Base-by-base conservation (phyloP, 2,888 invertebrate species). In the Netelia inedita region DNA sequence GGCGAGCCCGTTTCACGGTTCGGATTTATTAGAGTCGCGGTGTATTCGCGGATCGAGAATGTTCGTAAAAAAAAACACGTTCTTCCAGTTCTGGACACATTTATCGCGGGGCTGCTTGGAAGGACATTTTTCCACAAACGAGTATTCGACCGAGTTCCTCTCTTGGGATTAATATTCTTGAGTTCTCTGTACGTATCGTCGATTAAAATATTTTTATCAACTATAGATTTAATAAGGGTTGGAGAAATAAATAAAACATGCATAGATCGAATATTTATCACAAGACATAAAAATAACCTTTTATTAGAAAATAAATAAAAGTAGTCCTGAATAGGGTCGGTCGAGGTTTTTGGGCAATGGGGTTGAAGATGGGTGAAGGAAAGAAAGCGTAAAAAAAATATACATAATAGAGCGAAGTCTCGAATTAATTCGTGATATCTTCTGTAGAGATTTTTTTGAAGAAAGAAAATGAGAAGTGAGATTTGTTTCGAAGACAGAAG, bases 301-400 rank as follows among this genome's bases (percentile, higher is more conserved):
- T 93, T 93, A 93, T 93, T 92, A 91, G 88, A 93, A 91, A 92
- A 93, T 93, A 92, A 93, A 92, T 92, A 92, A 91, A 92, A 92
- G 87, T 82, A 87, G 87, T 84, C 76, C 82, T 82, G 82, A 28
- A 85, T 75, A 79, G 41, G 55, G 63, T 6, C 16, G 16, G 21
- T 74, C 21, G 23, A 1, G 46, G 46, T n/a, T 23, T 65, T 53
- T 35, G 41, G 16, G 16, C 9, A 10, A 55, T 10, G 43, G 61
- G 71, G 50, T 19, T n/a, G 19, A 21, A 14, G 16, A 16, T 6
- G 10, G 19, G 19, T 41, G 28, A 21, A 35, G 19, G 55, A 53
- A 19, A 43, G 63, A 14, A 73, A 55, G 41, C 85, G 86, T 69
- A 87, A 83, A 76, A 83, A 76, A 65, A 55, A 82, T 78, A 79